Evolutionary conservation across 2,888 invertebrate genomes (phyloP).

Genomic region (Argyresthia goedartella): DNA sequence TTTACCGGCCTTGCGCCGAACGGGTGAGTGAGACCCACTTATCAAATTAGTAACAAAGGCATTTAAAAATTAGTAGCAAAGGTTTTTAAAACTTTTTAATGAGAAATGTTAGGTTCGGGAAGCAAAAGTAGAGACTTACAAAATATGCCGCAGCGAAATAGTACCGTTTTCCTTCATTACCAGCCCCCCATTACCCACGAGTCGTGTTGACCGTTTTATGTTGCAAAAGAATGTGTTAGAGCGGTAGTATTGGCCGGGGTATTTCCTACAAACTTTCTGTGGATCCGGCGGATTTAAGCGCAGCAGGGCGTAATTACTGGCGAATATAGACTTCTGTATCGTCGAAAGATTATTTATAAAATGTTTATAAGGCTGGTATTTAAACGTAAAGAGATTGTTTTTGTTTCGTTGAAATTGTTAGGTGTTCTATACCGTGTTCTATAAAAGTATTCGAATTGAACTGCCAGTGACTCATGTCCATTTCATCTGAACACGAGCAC

Average conservation of each 20-base stretch:
- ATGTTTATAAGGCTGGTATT: too few species aligned
- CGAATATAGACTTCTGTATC: constrained; percentile 32
- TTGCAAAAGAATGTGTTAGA: constrained; percentile 25
- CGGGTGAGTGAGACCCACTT: neutral
- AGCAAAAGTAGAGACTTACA: too few species aligned
- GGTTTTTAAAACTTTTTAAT: neutral
- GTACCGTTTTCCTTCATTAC: constrained; percentile 2
- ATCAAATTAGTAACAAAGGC: neutral
- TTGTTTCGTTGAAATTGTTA: too few species aligned
- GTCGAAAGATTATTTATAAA: neutral
- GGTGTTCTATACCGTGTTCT: too few species aligned
- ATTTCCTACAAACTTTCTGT: constrained; percentile 18
- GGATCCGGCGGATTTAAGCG: constrained; percentile 19
- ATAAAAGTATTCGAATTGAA: too few species aligned
- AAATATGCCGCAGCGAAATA: too few species aligned
- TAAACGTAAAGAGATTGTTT: too few species aligned
- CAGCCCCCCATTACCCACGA: constrained; percentile 7
- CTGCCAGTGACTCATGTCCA: too few species aligned
- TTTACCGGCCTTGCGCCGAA: neutral
- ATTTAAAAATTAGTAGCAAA: too few species aligned
- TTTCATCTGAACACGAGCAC: too few species aligned
- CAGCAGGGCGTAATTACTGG: constrained; percentile 31
- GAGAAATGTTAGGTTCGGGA: neutral
- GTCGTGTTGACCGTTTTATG: constrained; percentile 13
- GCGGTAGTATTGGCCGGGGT: constrained; percentile 25